Percentiles rank a stretch among this genome's conserved stretches.
Conservation (phyloP, 2,113 vertebrate genomes). For the Typhlomys cinereus region DNA sequence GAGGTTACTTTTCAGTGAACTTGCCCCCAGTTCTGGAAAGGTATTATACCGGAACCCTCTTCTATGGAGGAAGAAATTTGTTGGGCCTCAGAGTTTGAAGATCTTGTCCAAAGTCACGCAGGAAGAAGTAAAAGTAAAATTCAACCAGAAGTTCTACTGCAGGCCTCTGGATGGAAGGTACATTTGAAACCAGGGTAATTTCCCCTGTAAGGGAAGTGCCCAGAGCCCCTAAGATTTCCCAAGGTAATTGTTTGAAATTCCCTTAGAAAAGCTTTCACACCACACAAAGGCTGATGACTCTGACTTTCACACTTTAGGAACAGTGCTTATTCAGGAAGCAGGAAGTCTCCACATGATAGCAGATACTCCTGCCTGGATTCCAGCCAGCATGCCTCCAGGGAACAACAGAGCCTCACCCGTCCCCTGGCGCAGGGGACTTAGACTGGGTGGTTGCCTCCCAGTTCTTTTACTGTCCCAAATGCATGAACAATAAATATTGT, state of each 20-base stretch:
- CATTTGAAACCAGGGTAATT: not conserved
- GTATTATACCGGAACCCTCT: not conserved
- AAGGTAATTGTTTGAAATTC: not conserved
- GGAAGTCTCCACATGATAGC: not conserved
- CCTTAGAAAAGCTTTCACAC: not conserved
- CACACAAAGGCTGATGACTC: not conserved
- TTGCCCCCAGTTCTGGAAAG: not conserved
- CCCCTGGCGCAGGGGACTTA: too few species aligned
- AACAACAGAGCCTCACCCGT: accelerated
- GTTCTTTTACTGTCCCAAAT: not conserved
- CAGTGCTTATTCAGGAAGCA: not conserved
- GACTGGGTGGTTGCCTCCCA: not conserved
- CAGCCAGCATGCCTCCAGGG: not conserved
- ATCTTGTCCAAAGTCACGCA: not conserved
- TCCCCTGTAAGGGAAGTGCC: not conserved
- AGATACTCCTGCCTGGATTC: not conserved
- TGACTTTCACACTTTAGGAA: not conserved
- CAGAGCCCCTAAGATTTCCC: not conserved
- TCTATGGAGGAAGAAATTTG: not conserved
- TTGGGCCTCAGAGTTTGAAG: not conserved
- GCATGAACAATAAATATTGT: not conserved
- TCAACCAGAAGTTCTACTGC: accelerated
- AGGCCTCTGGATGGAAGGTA: not conserved
- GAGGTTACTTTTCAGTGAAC: not conserved
- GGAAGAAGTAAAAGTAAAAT: not conserved